Percentiles rank a stretch among this genome's conserved stretches.
Conservation (phyloP, 1,140 invertebrate species). For the Cyclina sinensis region DNA sequence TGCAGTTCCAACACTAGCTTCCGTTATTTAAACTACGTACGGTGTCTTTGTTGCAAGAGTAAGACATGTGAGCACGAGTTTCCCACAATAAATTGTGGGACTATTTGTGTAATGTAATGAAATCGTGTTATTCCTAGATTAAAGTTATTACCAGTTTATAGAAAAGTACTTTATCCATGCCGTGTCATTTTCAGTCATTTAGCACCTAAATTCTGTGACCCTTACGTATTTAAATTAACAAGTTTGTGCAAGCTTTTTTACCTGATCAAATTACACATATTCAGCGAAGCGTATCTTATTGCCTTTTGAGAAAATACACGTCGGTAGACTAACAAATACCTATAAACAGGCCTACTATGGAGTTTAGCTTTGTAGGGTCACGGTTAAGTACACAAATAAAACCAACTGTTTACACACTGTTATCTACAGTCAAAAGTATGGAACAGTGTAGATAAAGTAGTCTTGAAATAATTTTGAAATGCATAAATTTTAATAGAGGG, state of each 20-base stretch:
- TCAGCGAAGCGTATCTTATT: constrained; percentile 7
- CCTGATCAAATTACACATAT: background rate
- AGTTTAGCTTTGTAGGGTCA: background rate
- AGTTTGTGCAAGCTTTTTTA: background rate
- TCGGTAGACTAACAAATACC: background rate
- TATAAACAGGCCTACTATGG: background rate
- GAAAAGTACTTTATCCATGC: too few relatives aligned
- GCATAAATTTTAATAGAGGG: background rate
- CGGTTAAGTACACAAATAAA: constrained; percentile 9
- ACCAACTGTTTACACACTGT: constrained; percentile 1
- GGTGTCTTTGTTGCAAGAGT: too few relatives aligned
- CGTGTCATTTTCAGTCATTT: too few relatives aligned
- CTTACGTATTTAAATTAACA: too few relatives aligned
- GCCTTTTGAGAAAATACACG: background rate
- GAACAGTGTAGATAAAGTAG: background rate
- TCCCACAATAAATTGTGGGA: too few relatives aligned
- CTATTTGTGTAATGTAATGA: too few relatives aligned
- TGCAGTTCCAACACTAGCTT: too few relatives aligned
- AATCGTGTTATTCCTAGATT: too few relatives aligned
- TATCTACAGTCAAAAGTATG: constrained; percentile 18
- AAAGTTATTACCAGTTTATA: too few relatives aligned
- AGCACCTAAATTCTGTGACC: too few relatives aligned
- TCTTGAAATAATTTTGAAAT: background rate
- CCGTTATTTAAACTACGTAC: too few relatives aligned
- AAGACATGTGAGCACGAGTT: too few relatives aligned